Conservation (phyloP, 2,113 vertebrate species). For the Rhombomys opimus region DNA sequence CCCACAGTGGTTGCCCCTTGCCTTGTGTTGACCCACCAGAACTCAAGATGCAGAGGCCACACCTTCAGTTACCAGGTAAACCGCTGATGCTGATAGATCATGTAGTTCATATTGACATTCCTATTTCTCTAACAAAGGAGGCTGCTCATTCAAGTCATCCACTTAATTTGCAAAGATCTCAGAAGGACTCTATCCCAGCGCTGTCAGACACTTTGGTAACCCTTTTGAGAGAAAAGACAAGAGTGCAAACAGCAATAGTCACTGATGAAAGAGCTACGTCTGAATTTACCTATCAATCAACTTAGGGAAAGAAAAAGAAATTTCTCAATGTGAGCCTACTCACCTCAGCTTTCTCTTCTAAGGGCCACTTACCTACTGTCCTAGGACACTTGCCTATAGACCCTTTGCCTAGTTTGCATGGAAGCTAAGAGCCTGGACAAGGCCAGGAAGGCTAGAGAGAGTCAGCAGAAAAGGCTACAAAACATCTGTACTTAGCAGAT, state of each 20-base stretch:
- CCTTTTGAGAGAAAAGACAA: not conserved
- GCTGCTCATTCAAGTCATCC: not conserved
- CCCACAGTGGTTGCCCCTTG: not conserved
- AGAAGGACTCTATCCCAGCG: not conserved
- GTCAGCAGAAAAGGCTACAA: not conserved
- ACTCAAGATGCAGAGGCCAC: not conserved
- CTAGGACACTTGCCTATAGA: not conserved
- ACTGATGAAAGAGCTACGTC: conserved; percentile 18
- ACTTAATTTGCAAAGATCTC: conserved; percentile 35
- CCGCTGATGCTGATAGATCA: not conserved
- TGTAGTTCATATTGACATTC: not conserved
- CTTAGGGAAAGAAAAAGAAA: not conserved
- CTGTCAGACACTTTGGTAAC: not conserved
- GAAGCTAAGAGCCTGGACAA: not conserved
- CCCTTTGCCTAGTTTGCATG: not conserved
- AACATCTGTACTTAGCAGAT: not conserved
- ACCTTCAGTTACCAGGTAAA: not conserved
- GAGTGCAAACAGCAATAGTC: not conserved
- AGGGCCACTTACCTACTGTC: not conserved
- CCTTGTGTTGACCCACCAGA: not conserved
- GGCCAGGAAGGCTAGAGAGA: not conserved
- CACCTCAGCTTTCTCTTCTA: not conserved
- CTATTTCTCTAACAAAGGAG: conserved; percentile 45
- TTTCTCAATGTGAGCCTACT: not conserved
- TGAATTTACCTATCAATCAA: conserved; percentile 17